Evolutionary conservation across 2,797 vertebrate species (phyloP).

Genomic region (Miichthys miiuy): DNA sequence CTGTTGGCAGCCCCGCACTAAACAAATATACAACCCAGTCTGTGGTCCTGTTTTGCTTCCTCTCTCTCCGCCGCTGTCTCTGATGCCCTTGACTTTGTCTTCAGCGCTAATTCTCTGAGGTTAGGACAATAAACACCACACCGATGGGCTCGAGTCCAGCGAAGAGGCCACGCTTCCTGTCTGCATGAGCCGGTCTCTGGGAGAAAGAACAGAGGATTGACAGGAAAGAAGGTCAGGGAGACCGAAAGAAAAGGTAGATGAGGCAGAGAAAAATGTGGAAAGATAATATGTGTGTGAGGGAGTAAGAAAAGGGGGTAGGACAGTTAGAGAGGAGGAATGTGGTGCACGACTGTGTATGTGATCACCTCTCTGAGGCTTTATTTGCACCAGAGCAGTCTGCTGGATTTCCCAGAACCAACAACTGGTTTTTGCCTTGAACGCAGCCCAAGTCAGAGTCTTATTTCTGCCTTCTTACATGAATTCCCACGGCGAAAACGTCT

Average conservation of each 20-base stretch:
- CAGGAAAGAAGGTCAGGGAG: slow-evolving; percentile 56
- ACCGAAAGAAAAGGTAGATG: slow-evolving; percentile 43
- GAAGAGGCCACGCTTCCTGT: slow-evolving; percentile 76
- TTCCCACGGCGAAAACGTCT: not conserved
- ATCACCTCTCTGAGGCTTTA: slow-evolving; percentile 12
- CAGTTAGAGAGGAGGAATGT: slow-evolving; percentile 39
- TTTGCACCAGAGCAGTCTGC: slow-evolving; percentile 20
- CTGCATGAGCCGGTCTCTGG: slow-evolving; percentile 49
- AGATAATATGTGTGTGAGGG: slow-evolving; percentile 9
- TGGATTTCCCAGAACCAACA: slow-evolving; percentile 37
- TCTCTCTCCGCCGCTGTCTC: slow-evolving; percentile 49
- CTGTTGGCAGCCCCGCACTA: slow-evolving; percentile 56
- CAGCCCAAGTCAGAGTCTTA: slow-evolving; percentile 3
- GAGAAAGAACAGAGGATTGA: slow-evolving; percentile 66
- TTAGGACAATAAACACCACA: slow-evolving; percentile 84
- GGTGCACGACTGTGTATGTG: slow-evolving; percentile 16
- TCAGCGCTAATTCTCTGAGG: slow-evolving; percentile 73
- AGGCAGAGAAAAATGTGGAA: slow-evolving; percentile 38
- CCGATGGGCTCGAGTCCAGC: slow-evolving; percentile 63
- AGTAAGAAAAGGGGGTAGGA: not conserved
- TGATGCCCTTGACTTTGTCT: slow-evolving; percentile 74
- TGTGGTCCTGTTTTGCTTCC: slow-evolving; percentile 70
- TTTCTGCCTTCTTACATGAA: not conserved
- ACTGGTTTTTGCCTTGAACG: slow-evolving; percentile 18
- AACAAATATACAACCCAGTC: slow-evolving; percentile 76